phyloP scores from a whole-genome alignment of 2,113 vertebrate species.

The Erythrolamprus reginae region DNA sequence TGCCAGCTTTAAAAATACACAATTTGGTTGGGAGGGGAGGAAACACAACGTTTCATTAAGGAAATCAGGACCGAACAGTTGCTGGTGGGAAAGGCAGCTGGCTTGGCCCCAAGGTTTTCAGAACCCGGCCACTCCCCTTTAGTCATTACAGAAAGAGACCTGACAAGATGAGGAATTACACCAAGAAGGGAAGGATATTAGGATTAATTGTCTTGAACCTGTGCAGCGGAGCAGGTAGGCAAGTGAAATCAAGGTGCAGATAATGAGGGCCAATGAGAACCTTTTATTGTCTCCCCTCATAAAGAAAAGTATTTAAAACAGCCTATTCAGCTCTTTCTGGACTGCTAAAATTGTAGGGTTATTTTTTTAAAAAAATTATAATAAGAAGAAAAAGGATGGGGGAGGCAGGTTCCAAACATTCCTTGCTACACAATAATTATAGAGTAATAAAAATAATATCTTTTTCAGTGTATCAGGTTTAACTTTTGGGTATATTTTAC shows the following conservation, averaged over 20 bases:
- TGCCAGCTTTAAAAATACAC: constrained; percentile 16
- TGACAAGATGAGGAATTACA: constrained; percentile 98
- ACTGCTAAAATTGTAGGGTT: constrained; percentile 57
- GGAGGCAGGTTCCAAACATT: constrained; percentile 41
- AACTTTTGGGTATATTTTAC: constrained; percentile 8
- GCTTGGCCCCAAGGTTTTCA: constrained; percentile 71
- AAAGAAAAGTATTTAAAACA: constrained; percentile 71
- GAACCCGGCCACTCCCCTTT: constrained; percentile 78
- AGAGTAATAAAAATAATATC: constrained; percentile 47
- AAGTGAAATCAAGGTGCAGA: constrained; percentile 82
- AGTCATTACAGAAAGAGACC: constrained; percentile 88
- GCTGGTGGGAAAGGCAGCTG: constrained; percentile 61
- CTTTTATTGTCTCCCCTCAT: constrained; percentile 76
- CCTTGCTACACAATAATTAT: constrained; percentile 64
- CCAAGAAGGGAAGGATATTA: constrained; percentile 88
- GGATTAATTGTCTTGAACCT: constrained; percentile 99
- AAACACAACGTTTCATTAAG: constrained; percentile 39
- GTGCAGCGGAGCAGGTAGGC: constrained; percentile 85
- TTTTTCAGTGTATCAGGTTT: constrained; percentile 35
- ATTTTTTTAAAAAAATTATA: background rate
- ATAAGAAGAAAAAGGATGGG: background rate
- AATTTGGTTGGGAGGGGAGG: background rate
- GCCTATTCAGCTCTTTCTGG: constrained; percentile 63
- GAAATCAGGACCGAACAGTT: constrained; percentile 58
- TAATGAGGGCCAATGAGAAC: constrained; percentile 80